Evolutionary conservation across 1,140 invertebrate species (phyloP).

Genomic region (Harlomillsia oculata): DNA sequence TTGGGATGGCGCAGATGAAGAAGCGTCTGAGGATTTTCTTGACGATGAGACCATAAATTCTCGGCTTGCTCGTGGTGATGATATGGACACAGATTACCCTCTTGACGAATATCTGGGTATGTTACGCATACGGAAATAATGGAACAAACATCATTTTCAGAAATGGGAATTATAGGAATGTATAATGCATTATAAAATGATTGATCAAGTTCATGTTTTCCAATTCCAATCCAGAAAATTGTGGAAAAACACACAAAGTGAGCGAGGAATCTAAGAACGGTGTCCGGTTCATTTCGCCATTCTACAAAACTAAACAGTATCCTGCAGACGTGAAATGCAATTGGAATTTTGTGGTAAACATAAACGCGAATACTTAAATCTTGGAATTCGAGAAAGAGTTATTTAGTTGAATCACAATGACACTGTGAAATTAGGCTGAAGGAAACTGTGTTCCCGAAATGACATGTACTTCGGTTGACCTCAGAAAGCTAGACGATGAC

Average conservation of each 20-base stretch:
- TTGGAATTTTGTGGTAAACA: slow-evolving; percentile 7
- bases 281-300: slow-evolving; percentile 3
- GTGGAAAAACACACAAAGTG: slow-evolving; percentile 3
- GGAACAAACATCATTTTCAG: too few relatives aligned
- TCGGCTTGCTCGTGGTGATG: too few relatives aligned
- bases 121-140: too few relatives aligned
- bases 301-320: slow-evolving; percentile 2
- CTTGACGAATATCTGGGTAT: slow-evolving; percentile 9
- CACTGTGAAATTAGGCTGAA: not conserved
- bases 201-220: not conserved
- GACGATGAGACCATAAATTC: too few relatives aligned
- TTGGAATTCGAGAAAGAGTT: not conserved
- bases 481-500: slow-evolving; percentile 1
- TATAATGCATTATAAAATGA: not conserved
- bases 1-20: too few relatives aligned
- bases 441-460: not conserved
- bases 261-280: not conserved
- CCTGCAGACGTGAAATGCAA: not conserved
- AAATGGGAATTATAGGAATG: not conserved
- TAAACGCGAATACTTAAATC: not conserved
- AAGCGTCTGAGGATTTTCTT: too few relatives aligned
- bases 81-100: slow-evolving; percentile 11
- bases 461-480: not conserved
- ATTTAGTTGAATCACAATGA: not conserved
- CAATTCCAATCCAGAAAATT: slow-evolving; percentile 11